phyloP scores from a whole-genome alignment of 2,888 invertebrate genomes.

The Drosophila paramelanica region DNA sequence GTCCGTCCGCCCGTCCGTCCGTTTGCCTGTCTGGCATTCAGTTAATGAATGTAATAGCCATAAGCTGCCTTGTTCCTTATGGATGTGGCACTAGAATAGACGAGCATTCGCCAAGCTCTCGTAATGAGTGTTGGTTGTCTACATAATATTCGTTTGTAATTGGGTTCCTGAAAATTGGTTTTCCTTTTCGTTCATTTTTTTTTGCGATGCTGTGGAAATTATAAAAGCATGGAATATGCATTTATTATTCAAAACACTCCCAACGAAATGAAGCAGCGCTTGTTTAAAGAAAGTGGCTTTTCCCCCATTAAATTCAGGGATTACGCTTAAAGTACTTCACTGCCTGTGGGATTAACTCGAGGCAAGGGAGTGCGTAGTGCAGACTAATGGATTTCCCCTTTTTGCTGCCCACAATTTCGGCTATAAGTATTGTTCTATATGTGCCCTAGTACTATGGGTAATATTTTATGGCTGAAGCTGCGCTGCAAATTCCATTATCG shows the following conservation, averaged over 20 bases:
- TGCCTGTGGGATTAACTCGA: not conserved
- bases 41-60: conserved; percentile 79
- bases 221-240: conserved; percentile 55
- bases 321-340: not conserved
- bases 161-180: conserved; percentile 46
- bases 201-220: conserved; percentile 19
- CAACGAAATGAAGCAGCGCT: conserved; percentile 19
- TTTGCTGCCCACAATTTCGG: too few relatives aligned
- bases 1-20: conserved; percentile 1
- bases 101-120: conserved; percentile 26
- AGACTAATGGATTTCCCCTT: not conserved
- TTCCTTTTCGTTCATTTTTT: conserved; percentile 1
- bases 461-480: too few relatives aligned
- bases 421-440: too few relatives aligned
- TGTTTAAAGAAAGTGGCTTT: conserved; percentile 10
- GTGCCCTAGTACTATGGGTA: too few relatives aligned
- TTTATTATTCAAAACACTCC: conserved; percentile 50
- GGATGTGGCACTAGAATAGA: not conserved
- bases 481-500: too few relatives aligned
- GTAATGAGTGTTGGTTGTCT: conserved; percentile 56
- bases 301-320: not conserved
- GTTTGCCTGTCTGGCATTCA: conserved; percentile 37
- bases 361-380: not conserved
- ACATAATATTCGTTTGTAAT: conserved; percentile 65
- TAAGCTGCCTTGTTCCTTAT: conserved; percentile 60